These are phyloP conservation scores for Nineta flava DNA, from an alignment of 2,888 invertebrate genomes.

Conservation along the genomic window DNA sequence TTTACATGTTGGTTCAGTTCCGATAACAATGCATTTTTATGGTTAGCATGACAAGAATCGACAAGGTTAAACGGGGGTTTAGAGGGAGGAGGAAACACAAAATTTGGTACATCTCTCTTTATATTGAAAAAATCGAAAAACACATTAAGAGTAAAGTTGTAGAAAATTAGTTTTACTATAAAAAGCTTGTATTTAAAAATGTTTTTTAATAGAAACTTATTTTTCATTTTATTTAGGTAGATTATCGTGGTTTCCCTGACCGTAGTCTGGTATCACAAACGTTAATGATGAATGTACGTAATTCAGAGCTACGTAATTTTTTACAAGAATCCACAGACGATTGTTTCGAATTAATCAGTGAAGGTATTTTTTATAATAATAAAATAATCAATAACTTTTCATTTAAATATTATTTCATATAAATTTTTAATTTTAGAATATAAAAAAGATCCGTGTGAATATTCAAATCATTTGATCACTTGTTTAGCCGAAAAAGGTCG, in stretches of 20 bases:
- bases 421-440: conserved; percentile 27
- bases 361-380: conserved; percentile 8
- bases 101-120: no score
- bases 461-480: conserved; percentile 43
- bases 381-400: background rate
- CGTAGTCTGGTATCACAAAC: conserved; percentile 42
- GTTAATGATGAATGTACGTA: conserved; percentile 42
- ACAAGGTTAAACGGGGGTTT: no score
- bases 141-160: no score
- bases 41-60: no score
- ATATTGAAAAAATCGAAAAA: no score
- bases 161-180: no score
- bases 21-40: no score
- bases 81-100: no score
- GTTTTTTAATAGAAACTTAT: no score
- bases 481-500: conserved; percentile 57
- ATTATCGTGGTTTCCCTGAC: conserved; percentile 46
- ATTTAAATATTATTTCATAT: background rate
- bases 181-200: no score
- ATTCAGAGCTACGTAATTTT: conserved; percentile 49
- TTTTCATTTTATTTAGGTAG: conserved; percentile 32
- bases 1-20: no score
- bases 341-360: conserved; percentile 46
- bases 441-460: conserved; percentile 44
- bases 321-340: conserved; percentile 53